Base-by-base conservation (phyloP, 2,113 vertebrate genomes). In the Machaerirhynchus nigripectus region DNA sequence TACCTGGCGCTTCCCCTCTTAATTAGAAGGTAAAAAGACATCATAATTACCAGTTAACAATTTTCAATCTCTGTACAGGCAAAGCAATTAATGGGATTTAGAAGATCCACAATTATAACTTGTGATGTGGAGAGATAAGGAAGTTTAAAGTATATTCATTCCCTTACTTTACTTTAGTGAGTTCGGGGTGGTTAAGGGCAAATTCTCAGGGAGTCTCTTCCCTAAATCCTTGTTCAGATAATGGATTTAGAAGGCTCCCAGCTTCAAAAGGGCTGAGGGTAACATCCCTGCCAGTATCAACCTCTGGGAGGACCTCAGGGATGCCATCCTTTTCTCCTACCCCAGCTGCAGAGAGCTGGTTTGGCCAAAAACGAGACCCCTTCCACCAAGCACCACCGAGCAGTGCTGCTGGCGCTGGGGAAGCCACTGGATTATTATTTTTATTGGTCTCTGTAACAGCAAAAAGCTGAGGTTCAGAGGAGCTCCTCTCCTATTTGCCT, bases 21-120 rank as follows among this genome's bases (percentile, higher is more conserved):
- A 97, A 97, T 97, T 97, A 97, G 93, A 95, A 93, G 57, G 79
- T 86, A 78, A 95, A 96, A 93, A 94, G 96, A 96, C 89, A 93
- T 83, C 40, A 86, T 97, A 97, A 97, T 97, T 97, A 94, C 75
- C 74, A 52, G 92, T 86, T 98, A 97, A 96, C 68, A 83, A 94
- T 95, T 95, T 97, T 96, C 96, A 93, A 86, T 97, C 95, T 97
- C 97, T 68, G 39, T 78, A 64, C 90, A 90, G 95, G 93, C 94
- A 93, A 87, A 91, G 37, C 84, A 98, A 95, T 96, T 93, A 90
- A 87, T 46, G 73, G 88, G 57, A 84, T 95, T 90, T 33, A 53
- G 90, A 93, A 90, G 92, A 90, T 44, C 68, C 94, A 87, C 74
- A 94, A 95, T 97, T 97, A 96, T 91, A 96, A 84, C 88, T 80